Evolutionary conservation across 2,888 invertebrate species (phyloP).

Genomic region (Ormia ochracea): DNA sequence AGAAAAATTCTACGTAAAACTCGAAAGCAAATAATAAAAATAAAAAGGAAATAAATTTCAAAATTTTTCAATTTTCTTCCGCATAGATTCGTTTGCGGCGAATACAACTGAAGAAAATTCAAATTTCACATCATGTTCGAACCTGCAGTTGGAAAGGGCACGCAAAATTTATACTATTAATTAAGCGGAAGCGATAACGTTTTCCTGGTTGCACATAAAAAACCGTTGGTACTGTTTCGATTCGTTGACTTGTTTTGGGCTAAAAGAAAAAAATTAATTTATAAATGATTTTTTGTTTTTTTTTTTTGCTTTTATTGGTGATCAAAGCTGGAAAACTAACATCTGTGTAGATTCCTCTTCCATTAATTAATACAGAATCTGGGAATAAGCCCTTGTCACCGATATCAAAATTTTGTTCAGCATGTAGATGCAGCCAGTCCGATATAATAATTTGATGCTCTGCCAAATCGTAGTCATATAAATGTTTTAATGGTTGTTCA

Average conservation of each 20-base stretch:
- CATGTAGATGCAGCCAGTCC: slow-evolving; percentile 86
- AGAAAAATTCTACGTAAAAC: too few relatives aligned
- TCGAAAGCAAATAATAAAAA: too few relatives aligned
- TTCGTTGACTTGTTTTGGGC: slow-evolving; percentile 17
- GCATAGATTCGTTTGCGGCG: too few relatives aligned
- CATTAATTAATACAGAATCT: slow-evolving; percentile 70
- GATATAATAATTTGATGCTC: slow-evolving; percentile 84
- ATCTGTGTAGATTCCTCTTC: slow-evolving; percentile 67
- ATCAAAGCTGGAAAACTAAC: slow-evolving; percentile 42
- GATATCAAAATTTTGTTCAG: slow-evolving; percentile 70
- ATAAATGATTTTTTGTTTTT: too few relatives aligned
- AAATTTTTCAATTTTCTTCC: too few relatives aligned
- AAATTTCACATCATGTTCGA: neutral
- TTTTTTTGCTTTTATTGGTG: too few relatives aligned
- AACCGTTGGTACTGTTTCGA: slow-evolving; percentile 65
- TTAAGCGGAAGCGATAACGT: slow-evolving; percentile 74
- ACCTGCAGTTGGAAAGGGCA: slow-evolving; percentile 73
- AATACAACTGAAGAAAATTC: too few relatives aligned
- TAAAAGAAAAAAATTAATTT: neutral
- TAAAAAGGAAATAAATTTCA: too few relatives aligned
- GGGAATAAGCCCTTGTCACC: slow-evolving; percentile 67
- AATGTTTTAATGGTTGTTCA: slow-evolving; percentile 79
- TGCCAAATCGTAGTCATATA: slow-evolving; percentile 85
- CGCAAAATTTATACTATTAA: slow-evolving; percentile 72
- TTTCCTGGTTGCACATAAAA: slow-evolving; percentile 68